Percentiles rank a stretch among this genome's conserved stretches.
phyloP scores from a whole-genome alignment of 2,888 invertebrate species.

The Eupithecia tripunctaria region DNA sequence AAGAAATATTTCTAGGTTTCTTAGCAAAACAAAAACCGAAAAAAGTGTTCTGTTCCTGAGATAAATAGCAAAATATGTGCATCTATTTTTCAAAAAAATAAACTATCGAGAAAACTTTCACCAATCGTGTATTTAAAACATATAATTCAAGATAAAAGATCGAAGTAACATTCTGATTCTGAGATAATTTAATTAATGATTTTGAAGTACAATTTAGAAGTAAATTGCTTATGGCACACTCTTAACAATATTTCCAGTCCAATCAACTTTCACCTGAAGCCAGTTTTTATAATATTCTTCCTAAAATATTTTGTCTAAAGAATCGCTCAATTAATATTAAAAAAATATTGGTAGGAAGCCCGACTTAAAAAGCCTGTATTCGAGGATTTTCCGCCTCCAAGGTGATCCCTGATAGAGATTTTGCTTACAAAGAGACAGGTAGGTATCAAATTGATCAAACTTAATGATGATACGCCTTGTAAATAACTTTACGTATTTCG shows the following conservation, averaged over 20 bases:
- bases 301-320: not conserved
- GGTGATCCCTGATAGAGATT: conserved; percentile 50
- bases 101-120: too few relatives aligned
- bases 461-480: conserved; percentile 22
- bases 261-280: not conserved
- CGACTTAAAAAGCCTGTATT: not conserved
- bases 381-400: conserved; percentile 41
- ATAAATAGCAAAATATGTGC: too few relatives aligned
- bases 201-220: too few relatives aligned
- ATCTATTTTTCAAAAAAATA: too few relatives aligned
- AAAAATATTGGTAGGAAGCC: not conserved
- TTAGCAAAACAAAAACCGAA: too few relatives aligned
- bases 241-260: not conserved
- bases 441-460: conserved; percentile 50
- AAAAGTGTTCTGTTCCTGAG: too few relatives aligned
- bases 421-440: conserved; percentile 49
- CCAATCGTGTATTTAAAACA: too few relatives aligned
- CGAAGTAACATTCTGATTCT: too few relatives aligned
- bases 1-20: too few relatives aligned
- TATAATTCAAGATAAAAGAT: too few relatives aligned
- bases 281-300: not conserved
- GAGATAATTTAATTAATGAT: too few relatives aligned
- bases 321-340: not conserved
- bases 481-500: conserved; percentile 15
- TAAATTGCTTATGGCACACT: too few relatives aligned